Evolutionary conservation across 2,113 vertebrate species (phyloP).

Genomic region (Thomomys bottae): DNA sequence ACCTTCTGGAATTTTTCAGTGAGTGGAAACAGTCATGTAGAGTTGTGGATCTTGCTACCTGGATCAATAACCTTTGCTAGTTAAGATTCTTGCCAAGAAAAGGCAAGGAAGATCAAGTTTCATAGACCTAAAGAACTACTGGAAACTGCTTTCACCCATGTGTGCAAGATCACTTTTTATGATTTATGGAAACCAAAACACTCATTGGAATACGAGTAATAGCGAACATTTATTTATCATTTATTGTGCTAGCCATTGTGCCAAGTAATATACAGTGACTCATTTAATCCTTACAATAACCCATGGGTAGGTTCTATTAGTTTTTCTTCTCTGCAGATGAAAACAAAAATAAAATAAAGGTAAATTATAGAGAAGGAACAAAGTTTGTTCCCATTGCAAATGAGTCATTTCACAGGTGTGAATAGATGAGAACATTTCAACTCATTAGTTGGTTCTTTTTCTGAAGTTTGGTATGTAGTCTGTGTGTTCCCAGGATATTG

Average conservation of each 20-base stretch:
- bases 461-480: slow-evolving; percentile 38
- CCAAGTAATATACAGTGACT: slow-evolving; percentile 36
- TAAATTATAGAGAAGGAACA: slow-evolving; percentile 53
- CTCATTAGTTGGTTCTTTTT: slow-evolving; percentile 68
- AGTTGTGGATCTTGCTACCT: slow-evolving; percentile 67
- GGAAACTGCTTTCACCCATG: slow-evolving; percentile 64
- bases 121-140: slow-evolving; percentile 60
- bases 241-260: slow-evolving; percentile 52
- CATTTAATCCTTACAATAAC: slow-evolving; percentile 37
- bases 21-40: slow-evolving; percentile 57
- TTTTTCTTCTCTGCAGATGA: slow-evolving; percentile 33
- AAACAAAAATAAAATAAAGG: not conserved
- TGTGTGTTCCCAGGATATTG: slow-evolving; percentile 33
- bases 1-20: slow-evolving; percentile 65
- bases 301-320: not conserved
- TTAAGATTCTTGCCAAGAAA: slow-evolving; percentile 64
- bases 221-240: slow-evolving; percentile 60
- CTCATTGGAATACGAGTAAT: slow-evolving; percentile 66
- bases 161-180: slow-evolving; percentile 78
- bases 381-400: slow-evolving; percentile 45
- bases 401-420: slow-evolving; percentile 57
- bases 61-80: slow-evolving; percentile 70
- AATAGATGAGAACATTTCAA: slow-evolving; percentile 72
- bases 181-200: slow-evolving; percentile 74
- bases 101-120: slow-evolving; percentile 64